A percentile compares a stretch with the other conserved stretches of the same genome.
These are phyloP conservation scores for Aphidius ervi DNA, from an alignment of 1,140 invertebrate genomes.

Conservation along the genomic window DNA sequence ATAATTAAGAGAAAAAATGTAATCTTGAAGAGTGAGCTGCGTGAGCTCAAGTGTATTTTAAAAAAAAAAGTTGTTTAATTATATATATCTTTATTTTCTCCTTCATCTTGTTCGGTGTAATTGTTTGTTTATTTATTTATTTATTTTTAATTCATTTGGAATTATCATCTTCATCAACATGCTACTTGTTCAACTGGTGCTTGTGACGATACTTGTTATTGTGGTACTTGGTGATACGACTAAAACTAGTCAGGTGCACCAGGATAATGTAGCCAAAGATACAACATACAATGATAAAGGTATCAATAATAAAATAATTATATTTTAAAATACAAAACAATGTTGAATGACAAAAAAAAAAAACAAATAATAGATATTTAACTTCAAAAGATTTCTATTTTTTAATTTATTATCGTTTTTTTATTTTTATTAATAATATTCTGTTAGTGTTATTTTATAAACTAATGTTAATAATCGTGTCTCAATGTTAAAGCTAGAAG, in stretches of 20 bases:
- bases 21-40: neutral
- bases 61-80: too few relatives aligned
- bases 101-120: neutral
- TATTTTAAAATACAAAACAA: neutral
- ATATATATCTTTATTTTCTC: neutral
- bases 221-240: conserved; percentile 24
- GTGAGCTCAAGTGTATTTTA: neutral
- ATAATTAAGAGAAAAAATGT: neutral
- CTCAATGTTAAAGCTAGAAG: conserved; percentile 8
- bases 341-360: neutral
- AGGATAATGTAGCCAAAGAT: conserved; percentile 24
- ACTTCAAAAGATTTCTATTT: too few relatives aligned
- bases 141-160: neutral
- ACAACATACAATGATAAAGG: conserved; percentile 30
- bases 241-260: conserved; percentile 28
- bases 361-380: neutral
- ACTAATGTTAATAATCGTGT: neutral
- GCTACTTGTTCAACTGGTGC: conserved; percentile 18
- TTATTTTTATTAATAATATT: too few relatives aligned
- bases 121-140: conserved; percentile 11
- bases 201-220: conserved; percentile 14
- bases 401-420: too few relatives aligned
- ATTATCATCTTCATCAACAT: conserved; percentile 17
- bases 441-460: too few relatives aligned
- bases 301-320: conserved; percentile 6